Percentiles rank a stretch among this genome's conserved stretches.
phyloP scores from a whole-genome alignment of 2,797 vertebrate species.

The Lagocephalus sceleratus region DNA sequence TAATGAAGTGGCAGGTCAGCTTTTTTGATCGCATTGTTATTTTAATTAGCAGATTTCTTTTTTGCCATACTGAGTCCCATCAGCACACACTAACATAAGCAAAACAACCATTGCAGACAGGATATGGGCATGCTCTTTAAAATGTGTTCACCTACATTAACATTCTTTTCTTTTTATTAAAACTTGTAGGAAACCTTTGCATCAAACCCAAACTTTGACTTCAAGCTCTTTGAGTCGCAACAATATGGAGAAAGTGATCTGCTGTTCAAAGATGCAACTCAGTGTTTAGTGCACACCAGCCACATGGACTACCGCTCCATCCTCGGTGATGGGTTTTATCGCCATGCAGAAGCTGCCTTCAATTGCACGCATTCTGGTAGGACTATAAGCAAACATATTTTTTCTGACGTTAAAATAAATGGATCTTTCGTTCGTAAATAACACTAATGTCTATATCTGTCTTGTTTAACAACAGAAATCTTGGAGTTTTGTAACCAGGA shows the following conservation, averaged over 20 bases:
- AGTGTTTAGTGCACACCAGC: conserved; percentile 78
- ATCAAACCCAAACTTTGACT: conserved; percentile 67
- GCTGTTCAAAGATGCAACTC: conserved; percentile 86
- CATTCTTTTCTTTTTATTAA: conserved; percentile 2
- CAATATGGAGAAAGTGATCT: conserved; percentile 85
- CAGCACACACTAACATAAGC: too few species aligned
- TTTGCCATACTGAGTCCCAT: background rate
- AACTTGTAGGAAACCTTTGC: conserved; percentile 75
- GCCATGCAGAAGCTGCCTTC: conserved; percentile 79
- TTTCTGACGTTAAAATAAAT: background rate
- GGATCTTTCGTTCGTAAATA: background rate
- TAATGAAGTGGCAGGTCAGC: conserved; percentile 86
- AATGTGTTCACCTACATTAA: background rate
- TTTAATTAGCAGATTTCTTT: background rate
- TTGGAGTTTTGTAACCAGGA: conserved; percentile 86
- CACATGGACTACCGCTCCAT: conserved; percentile 79
- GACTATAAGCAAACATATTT: background rate
- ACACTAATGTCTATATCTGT: conserved; percentile 2
- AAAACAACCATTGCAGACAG: background rate
- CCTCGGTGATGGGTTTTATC: conserved; percentile 79
- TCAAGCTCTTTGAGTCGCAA: conserved; percentile 82
- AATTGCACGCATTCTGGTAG: conserved; percentile 86
- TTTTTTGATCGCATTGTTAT: background rate
- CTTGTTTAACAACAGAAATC: conserved; percentile 72
- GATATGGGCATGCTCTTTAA: background rate